These are phyloP conservation scores for Hoplostethus atlanticus DNA, from an alignment of 2,797 vertebrate species.

Conservation along the genomic window DNA sequence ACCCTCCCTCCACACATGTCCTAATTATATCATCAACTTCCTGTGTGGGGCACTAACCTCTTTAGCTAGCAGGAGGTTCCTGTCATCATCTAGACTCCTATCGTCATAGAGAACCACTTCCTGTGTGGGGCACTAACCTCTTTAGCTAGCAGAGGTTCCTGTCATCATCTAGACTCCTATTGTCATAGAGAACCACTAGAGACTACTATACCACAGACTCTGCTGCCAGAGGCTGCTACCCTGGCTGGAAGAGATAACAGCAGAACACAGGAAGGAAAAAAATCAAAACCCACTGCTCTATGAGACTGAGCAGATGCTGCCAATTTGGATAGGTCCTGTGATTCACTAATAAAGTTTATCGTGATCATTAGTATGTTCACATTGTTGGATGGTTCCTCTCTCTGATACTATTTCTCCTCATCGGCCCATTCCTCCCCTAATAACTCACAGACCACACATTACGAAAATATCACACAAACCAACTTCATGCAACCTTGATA, in stretches of 20 bases:
- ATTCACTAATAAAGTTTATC: conserved; percentile 19
- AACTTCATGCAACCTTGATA: too few species aligned
- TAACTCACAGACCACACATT: too few species aligned
- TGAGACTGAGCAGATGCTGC: conserved; percentile 58
- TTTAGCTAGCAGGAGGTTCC: conserved; percentile 71
- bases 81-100: conserved; percentile 45
- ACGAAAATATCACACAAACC: too few species aligned
- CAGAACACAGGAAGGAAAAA: conserved; percentile 39
- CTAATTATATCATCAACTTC: conserved; percentile 67
- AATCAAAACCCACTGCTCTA: conserved; percentile 31
- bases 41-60: conserved; percentile 63
- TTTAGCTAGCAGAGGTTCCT: conserved; percentile 71
- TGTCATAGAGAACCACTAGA: conserved; percentile 35
- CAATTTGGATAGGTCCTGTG: conserved; percentile 45
- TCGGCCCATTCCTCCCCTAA: too few species aligned
- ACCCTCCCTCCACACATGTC: conserved; percentile 32
- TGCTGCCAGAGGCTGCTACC: conserved; percentile 38
- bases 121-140: conserved; percentile 63
- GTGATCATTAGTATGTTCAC: conserved; percentile 9
- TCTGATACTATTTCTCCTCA: too few species aligned
- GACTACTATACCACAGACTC: conserved; percentile 19
- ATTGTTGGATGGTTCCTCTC: not conserved
- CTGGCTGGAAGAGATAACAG: conserved; percentile 55
- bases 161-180: conserved; percentile 44
- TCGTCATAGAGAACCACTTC: conserved; percentile 40